Base-by-base conservation (phyloP, 2,797 vertebrate genomes). In the Spondyliosoma cantharus region DNA sequence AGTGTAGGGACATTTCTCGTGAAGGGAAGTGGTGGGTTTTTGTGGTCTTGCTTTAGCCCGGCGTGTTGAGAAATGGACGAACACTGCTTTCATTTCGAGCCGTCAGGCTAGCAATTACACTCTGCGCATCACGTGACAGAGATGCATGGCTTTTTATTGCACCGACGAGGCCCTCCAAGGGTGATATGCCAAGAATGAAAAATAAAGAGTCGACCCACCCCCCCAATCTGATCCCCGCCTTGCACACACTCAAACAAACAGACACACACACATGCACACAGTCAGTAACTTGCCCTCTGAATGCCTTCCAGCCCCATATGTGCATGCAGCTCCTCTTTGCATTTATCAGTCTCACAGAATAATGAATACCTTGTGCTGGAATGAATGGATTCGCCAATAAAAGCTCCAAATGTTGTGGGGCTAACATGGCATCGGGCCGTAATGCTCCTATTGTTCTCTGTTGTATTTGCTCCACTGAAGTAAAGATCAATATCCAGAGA, bases 171-270 rank as follows among this genome's bases (percentile, higher is more conserved):
- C 84, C 85, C 87, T 91, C 83, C 86, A 76, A 91, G 90, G 88
- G 89, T 91, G 86, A 90, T 92, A 89, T 90, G 90, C 82, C 89
- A 85, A 87, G 88, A 92, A 91, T 92, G 89, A 93, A 89, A 92
- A 92, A 93, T 90, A 90, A 82, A 90, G 77, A 88, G 53, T 42
- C 52, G 1, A 54, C 67, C 76, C 80, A 79, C 57, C 71, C 54
- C 0, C 29, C 37, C 29, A 3, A 61, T 61, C 29, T 12, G 69
- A 76, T 53, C 85, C 84, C 78, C 74, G 84, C 53, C 37, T 79
- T 71, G 54, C 79, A 87, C 70, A 70, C 66, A 77, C 43, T 74
- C 65, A 78, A 50, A 88, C 67, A 80, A 71, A 81, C 76, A 84
- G n/a, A 79, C 75, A 63, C 61, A 60, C 64, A 66, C 53, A 53